Evolutionary conservation across 2,113 vertebrate genomes (phyloP).

Genomic region (Indicator maculatus): DNA sequence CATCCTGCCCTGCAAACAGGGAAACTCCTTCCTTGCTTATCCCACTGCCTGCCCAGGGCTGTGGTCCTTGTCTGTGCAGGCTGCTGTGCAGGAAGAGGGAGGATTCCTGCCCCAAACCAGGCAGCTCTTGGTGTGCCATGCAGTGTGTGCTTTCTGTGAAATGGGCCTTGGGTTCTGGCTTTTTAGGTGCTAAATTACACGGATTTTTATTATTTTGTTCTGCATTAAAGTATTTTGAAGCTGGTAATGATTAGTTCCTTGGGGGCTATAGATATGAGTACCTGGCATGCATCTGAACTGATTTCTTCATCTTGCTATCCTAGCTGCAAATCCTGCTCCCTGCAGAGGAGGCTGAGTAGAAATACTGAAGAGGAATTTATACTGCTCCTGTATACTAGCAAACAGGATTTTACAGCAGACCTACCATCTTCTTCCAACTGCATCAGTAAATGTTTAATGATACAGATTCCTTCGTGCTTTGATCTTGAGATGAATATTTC

Average conservation of each 20-base stretch:
- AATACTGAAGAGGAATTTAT: neutral
- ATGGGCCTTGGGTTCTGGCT: neutral
- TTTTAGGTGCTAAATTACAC: neutral
- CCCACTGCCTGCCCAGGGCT: neutral
- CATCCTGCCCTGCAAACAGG: neutral
- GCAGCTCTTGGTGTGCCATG: accelerated
- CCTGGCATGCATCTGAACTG: neutral
- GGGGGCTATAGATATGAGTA: neutral
- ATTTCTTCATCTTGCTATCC: neutral
- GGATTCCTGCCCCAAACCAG: neutral
- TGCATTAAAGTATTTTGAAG: neutral
- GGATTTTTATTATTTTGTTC: neutral
- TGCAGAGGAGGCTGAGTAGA: neutral
- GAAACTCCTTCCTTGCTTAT: accelerated
- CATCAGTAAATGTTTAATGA: slow-evolving; percentile 19
- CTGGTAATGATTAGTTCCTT: neutral
- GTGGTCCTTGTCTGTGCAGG: neutral
- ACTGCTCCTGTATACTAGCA: neutral
- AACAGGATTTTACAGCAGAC: neutral
- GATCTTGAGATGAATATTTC: neutral
- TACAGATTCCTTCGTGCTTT: neutral
- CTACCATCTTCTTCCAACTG: neutral
- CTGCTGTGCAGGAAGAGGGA: neutral
- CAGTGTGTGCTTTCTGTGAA: neutral
- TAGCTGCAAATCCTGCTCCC: neutral